Evolutionary conservation across 2,888 invertebrate species (phyloP).

Genomic region (Nowickia ferox): DNA sequence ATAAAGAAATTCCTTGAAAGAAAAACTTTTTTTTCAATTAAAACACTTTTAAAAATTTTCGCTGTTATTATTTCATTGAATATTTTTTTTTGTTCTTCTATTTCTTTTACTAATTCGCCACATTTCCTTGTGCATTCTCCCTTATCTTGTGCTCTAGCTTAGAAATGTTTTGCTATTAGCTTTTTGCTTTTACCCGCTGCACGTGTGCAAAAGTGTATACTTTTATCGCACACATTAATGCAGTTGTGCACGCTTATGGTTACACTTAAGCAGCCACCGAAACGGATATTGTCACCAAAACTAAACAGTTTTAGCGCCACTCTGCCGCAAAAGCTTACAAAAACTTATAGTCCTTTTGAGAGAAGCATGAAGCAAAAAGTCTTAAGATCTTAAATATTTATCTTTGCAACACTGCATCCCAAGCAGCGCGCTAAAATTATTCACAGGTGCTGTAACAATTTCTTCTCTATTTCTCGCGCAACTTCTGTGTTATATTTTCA

Average conservation of each 20-base stretch:
- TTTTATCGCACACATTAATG: not conserved
- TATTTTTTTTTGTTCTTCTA: not conserved
- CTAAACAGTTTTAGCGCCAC: constrained; percentile 6
- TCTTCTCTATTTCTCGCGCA: constrained; percentile 15
- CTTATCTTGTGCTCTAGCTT: not conserved
- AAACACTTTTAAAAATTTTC: not conserved
- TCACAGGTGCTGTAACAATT: constrained; percentile 53
- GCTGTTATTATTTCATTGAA: no score
- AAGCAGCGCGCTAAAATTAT: not conserved
- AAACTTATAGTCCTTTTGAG: not conserved
- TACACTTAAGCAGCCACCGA: constrained; percentile 15
- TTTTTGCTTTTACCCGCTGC: not conserved
- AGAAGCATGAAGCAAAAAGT: not conserved
- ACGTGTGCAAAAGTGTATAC: not conserved
- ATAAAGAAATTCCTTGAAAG: not conserved
- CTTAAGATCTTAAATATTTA: constrained; percentile 13
- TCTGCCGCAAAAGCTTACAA: constrained; percentile 5
- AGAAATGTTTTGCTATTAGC: constrained; percentile 13
- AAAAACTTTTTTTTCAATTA: not conserved
- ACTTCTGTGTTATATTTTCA: constrained; percentile 51
- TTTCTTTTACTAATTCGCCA: not conserved
- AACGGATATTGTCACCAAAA: constrained; percentile 18
- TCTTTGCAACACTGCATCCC: not conserved
- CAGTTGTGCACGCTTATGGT: constrained; percentile 21
- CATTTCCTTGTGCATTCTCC: not conserved